These are phyloP conservation scores for Macrotrachela quadricornifera DNA, from an alignment of 1,140 invertebrate species.

Conservation along the genomic window DNA sequence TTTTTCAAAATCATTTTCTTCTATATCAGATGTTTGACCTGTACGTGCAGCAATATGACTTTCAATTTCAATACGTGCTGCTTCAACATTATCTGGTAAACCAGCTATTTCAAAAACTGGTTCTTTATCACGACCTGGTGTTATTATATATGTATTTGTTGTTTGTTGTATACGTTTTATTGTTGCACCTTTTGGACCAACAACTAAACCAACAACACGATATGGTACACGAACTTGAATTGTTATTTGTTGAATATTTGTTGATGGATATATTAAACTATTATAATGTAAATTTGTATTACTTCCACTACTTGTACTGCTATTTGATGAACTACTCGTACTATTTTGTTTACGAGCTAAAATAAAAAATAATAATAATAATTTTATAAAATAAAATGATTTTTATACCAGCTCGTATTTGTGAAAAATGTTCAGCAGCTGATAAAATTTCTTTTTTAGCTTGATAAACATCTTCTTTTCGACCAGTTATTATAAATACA, in stretches of 20 bases:
- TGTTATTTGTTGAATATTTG: conserved; percentile 47
- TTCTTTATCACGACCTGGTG: conserved; percentile 86
- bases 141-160: conserved; percentile 97
- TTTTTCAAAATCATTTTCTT: too few relatives aligned
- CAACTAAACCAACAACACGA: conserved; percentile 86
- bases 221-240: conserved; percentile 93
- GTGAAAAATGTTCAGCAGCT: conserved; percentile 93
- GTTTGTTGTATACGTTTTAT: conserved; percentile 97
- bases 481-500: conserved; percentile 96
- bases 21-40: conserved; percentile 29
- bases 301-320: background rate
- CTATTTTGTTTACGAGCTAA: conserved; percentile 5
- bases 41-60: conserved; percentile 89
- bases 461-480: conserved; percentile 83
- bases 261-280: background rate
- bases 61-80: conserved; percentile 80
- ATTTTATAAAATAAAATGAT: conserved; percentile 11
- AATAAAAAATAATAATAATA: conserved; percentile 7
- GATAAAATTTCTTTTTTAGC: conserved; percentile 92
- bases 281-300: background rate
- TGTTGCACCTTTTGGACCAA: conserved; percentile 92
- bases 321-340: conserved; percentile 4
- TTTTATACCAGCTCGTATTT: conserved; percentile 72
- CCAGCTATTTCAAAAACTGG: conserved; percentile 88
- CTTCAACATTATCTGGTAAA: conserved; percentile 80